phyloP scores from a whole-genome alignment of 2,888 invertebrate species.

The Agrilus mali region DNA sequence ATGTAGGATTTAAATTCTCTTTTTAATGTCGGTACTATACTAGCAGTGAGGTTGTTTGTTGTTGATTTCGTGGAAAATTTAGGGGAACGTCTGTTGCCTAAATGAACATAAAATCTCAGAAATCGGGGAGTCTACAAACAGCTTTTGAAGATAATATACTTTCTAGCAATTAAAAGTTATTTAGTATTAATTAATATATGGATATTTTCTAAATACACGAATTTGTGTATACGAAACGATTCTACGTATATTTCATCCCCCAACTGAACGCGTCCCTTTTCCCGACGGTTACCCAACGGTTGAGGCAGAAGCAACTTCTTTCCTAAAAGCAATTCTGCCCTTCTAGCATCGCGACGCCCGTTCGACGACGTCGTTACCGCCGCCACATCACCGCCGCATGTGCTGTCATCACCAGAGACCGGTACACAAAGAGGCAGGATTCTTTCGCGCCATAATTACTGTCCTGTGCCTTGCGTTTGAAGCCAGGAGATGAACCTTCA shows the following conservation, averaged over 20 bases:
- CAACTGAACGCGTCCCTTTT: background rate
- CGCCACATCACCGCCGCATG: constrained; percentile 17
- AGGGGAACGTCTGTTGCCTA: no score
- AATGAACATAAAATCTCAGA: no score
- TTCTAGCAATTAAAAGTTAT: no score
- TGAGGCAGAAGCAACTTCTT: constrained; percentile 18
- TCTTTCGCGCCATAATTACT: constrained; percentile 31
- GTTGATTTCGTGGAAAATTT: no score
- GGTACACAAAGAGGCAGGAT: constrained; percentile 29
- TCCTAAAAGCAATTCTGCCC: constrained; percentile 30
- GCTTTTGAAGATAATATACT: no score
- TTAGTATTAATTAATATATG: no score
- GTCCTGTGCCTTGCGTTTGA: constrained; percentile 26
- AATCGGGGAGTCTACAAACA: no score
- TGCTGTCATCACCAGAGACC: constrained; percentile 27
- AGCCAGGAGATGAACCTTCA: constrained; percentile 19
- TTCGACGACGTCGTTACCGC: constrained; percentile 13
- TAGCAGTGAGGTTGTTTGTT: no score
- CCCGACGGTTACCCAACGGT: background rate
- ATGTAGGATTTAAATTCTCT: no score
- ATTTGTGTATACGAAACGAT: no score
- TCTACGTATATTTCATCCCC: background rate
- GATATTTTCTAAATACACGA: no score
- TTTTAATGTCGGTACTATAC: no score
- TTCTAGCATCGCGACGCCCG: constrained; percentile 3